These are phyloP conservation scores for Antechinus stuartii DNA, from an alignment of 2,113 vertebrate species.

Conservation along the genomic window DNA sequence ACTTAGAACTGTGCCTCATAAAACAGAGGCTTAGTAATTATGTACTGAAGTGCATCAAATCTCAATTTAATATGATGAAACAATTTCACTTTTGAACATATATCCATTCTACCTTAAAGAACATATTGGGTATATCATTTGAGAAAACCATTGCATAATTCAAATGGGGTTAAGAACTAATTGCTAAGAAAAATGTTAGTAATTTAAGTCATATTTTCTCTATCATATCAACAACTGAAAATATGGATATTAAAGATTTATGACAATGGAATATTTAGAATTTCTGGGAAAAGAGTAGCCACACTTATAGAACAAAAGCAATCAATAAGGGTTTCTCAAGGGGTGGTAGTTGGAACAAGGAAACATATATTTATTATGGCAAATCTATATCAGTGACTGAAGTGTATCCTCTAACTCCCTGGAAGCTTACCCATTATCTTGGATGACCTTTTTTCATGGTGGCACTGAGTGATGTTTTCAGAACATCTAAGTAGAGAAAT, in stretches of 20 bases:
- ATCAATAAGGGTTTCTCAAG: background rate
- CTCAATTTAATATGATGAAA: conserved; percentile 62
- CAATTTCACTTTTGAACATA: conserved; percentile 55
- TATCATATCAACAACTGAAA: conserved; percentile 47
- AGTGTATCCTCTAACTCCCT: background rate
- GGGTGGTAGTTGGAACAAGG: background rate
- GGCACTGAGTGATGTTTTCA: background rate
- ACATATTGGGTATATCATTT: conserved; percentile 49
- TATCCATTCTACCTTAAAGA: conserved; percentile 55
- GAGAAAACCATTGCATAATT: conserved; percentile 58
- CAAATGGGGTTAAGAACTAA: conserved; percentile 38
- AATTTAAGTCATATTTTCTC: conserved; percentile 60
- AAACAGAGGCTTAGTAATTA: background rate
- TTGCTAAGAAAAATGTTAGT: conserved; percentile 41
- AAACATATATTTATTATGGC: background rate
- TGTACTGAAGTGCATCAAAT: conserved; percentile 14
- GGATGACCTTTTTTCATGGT: background rate
- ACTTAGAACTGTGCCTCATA: background rate
- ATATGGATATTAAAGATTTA: background rate
- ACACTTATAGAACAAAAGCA: background rate
- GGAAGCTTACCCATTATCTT: background rate
- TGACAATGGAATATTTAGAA: background rate
- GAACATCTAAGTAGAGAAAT: background rate
- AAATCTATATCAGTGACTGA: background rate
- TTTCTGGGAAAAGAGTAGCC: background rate